Evolutionary conservation across 2,113 vertebrate genomes (phyloP).

Genomic region (Proteles cristata): DNA sequence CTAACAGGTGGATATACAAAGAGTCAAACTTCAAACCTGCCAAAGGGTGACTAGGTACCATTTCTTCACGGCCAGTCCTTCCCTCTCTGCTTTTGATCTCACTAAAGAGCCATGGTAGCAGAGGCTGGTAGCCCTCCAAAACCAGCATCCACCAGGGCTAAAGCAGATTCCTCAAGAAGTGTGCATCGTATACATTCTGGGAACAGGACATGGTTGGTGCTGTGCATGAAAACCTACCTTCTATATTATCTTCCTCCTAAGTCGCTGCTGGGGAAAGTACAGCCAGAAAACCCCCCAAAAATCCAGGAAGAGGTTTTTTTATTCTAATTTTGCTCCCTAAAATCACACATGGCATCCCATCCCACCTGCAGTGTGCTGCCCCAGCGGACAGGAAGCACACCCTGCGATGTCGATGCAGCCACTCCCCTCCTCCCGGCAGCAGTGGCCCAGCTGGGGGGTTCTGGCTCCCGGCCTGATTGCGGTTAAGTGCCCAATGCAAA

Average conservation of each 20-base stretch:
- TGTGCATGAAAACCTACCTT: neutral
- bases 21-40: neutral
- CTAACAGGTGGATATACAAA: neutral
- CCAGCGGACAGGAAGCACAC: neutral
- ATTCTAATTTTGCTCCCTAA: constrained; percentile 42
- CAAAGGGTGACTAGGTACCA: neutral
- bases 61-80: neutral
- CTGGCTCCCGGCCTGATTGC: constrained; percentile 56
- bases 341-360: neutral
- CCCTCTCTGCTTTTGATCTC: neutral
- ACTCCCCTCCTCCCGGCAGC: neutral
- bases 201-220: neutral
- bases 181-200: neutral
- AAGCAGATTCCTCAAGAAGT: constrained; percentile 1
- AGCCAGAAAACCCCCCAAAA: neutral
- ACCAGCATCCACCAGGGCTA: neutral
- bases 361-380: neutral
- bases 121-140: neutral
- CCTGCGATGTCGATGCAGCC: constrained; percentile 19
- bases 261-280: neutral
- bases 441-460: constrained; percentile 16
- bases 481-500: constrained; percentile 60
- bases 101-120: neutral
- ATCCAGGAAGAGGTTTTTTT: neutral
- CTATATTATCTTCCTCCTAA: neutral